Evolutionary conservation across 1,140 invertebrate species (phyloP).

Genomic region (Brachionus plicatilis): DNA sequence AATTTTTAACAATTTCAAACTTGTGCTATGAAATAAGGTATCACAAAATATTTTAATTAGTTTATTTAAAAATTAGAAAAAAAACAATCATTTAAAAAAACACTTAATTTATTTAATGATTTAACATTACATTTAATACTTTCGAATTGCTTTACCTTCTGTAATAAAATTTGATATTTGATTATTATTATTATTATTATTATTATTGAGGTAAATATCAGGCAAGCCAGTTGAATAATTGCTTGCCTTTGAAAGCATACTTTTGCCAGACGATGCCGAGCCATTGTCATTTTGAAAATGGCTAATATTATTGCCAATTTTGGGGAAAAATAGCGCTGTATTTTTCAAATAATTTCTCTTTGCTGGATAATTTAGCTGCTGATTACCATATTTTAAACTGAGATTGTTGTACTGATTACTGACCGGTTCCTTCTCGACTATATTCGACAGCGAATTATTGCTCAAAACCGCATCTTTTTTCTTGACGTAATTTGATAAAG

Average conservation of each 20-base stretch:
- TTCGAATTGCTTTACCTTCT: background rate
- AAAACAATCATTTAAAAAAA: background rate
- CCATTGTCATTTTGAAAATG: background rate
- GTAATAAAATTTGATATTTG: background rate
- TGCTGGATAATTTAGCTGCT: background rate
- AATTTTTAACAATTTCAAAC: background rate
- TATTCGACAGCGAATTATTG: background rate
- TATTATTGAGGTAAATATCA: slow-evolving; percentile 6
- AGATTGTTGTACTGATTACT: background rate
- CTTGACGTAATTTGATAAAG: background rate
- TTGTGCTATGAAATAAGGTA: background rate
- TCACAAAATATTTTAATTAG: background rate
- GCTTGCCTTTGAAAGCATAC: background rate
- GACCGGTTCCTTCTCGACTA: background rate
- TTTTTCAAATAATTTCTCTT: slow-evolving; percentile 6
- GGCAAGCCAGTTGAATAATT: slow-evolving; percentile 6
- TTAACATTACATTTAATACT: slow-evolving; percentile 5
- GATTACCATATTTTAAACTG: background rate
- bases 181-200: background rate
- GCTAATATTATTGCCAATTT: background rate
- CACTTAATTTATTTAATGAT: background rate
- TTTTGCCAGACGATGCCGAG: background rate
- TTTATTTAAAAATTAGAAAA: background rate
- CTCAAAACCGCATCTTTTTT: background rate
- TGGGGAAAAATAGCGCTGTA: background rate